phyloP scores from a whole-genome alignment of 2,888 invertebrate genomes.

The Syrphus vitripennis region DNA sequence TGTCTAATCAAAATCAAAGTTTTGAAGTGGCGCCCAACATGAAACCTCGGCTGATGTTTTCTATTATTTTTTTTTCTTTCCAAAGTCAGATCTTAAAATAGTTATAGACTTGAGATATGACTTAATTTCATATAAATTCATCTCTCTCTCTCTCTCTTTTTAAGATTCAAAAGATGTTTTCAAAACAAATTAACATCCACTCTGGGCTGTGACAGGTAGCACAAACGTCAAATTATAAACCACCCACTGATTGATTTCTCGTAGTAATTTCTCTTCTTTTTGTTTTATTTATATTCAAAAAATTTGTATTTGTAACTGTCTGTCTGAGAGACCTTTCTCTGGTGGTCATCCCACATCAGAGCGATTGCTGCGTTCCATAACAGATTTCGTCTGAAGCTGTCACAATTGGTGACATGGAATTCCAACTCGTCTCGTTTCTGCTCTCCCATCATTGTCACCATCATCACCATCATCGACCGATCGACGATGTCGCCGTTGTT shows the following conservation, averaged over 20 bases:
- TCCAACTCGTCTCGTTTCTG: slow-evolving; percentile 50
- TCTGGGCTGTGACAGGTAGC: slow-evolving; percentile 35
- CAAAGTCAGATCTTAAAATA: not conserved
- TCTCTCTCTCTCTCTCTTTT: too few relatives aligned
- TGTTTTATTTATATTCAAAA: not conserved
- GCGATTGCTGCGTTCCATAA: slow-evolving; percentile 37
- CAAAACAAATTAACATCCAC: not conserved
- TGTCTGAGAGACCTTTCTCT: slow-evolving; percentile 29
- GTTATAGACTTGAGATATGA: not conserved
- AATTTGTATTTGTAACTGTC: slow-evolving; percentile 34
- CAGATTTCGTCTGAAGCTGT: slow-evolving; percentile 68
- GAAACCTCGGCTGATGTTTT: not conserved
- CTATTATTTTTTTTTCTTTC: not conserved
- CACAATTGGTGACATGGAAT: slow-evolving; percentile 58
- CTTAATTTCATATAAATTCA: not conserved
- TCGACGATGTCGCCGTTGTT: slow-evolving; percentile 39
- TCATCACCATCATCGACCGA: slow-evolving; percentile 44
- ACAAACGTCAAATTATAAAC: slow-evolving; percentile 28
- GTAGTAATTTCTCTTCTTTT: not conserved
- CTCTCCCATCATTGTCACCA: slow-evolving; percentile 43
- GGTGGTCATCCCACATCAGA: slow-evolving; percentile 66
- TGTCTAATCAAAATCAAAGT: not conserved
- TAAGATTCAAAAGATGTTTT: slow-evolving; percentile 18
- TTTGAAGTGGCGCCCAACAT: slow-evolving; percentile 1
- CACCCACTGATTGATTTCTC: slow-evolving; percentile 37